Evolutionary conservation across 2,888 invertebrate genomes (phyloP).

Genomic region (Tethea ocularis): DNA sequence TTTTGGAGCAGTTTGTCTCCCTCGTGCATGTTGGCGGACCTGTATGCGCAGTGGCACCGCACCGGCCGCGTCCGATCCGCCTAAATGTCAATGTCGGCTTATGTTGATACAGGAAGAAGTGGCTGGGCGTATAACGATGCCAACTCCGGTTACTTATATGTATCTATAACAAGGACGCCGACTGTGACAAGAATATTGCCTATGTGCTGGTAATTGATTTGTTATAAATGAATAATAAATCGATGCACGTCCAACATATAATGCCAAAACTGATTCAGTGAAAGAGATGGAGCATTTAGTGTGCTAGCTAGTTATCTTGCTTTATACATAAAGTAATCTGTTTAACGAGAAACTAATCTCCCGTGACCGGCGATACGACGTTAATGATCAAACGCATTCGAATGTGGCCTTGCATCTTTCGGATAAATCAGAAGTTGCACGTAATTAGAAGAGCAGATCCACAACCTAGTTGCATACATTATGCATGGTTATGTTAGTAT

Average conservation of each 20-base stretch:
- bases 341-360: not conserved
- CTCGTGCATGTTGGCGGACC: conserved; percentile 46
- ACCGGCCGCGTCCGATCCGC: conserved; percentile 34
- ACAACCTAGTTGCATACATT: conserved; percentile 41
- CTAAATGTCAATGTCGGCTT: conserved; percentile 77
- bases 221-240: conserved; percentile 16
- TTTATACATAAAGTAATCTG: not conserved
- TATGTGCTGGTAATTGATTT: conserved; percentile 16
- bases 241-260: not conserved
- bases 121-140: conserved; percentile 52
- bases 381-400: not conserved
- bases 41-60: conserved; percentile 25
- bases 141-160: conserved; percentile 37
- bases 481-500: conserved; percentile 18
- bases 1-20: conserved; percentile 36
- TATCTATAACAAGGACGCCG: conserved; percentile 62
- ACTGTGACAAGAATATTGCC: conserved; percentile 34
- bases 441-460: conserved; percentile 34
- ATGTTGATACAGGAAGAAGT: conserved; percentile 66
- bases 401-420: conserved; percentile 10
- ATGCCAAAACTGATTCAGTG: not conserved
- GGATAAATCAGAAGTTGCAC: conserved; percentile 16
- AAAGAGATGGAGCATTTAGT: not conserved
- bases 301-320: not conserved
- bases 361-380: not conserved